Evolutionary conservation across 2,797 vertebrate genomes (phyloP).

Genomic region (Anniella stebbinsi): DNA sequence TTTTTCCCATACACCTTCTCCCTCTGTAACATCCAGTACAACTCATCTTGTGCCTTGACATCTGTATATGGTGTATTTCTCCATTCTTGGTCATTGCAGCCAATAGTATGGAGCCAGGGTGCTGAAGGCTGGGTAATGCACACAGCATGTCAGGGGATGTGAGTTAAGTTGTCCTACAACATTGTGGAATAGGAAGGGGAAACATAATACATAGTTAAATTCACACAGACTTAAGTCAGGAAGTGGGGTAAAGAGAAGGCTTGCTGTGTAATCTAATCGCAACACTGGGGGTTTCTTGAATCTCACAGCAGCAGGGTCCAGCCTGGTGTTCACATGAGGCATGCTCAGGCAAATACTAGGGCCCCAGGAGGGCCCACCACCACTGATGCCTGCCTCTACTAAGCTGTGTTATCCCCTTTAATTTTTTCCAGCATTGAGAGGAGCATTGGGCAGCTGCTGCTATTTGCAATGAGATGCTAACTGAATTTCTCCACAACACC

Average conservation of each 20-base stretch:
- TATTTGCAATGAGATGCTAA: background rate
- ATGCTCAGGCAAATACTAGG: background rate
- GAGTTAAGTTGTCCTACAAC: too few species aligned
- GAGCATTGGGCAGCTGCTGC: too few species aligned
- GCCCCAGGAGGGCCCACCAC: background rate
- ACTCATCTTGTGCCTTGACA: too few species aligned
- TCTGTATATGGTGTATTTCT: too few species aligned
- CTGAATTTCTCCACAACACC: background rate
- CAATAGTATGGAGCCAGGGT: too few species aligned
- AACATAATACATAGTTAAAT: background rate
- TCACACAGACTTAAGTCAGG: background rate
- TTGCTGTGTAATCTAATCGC: background rate
- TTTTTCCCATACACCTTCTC: too few species aligned
- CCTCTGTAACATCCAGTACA: too few species aligned
- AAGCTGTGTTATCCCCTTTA: background rate
- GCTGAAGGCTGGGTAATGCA: too few species aligned
- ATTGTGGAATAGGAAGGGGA: too few species aligned
- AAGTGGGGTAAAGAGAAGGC: background rate
- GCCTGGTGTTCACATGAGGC: background rate
- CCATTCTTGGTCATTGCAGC: too few species aligned
- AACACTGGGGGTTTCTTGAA: background rate
- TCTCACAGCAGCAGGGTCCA: background rate
- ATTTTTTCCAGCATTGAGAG: too few species aligned
- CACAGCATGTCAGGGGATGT: too few species aligned
- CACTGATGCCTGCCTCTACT: background rate